A percentile compares a stretch with the other conserved stretches of the same genome.
Conservation (phyloP, 2,113 vertebrate species). For the Chaetorhynchus papuensis region DNA sequence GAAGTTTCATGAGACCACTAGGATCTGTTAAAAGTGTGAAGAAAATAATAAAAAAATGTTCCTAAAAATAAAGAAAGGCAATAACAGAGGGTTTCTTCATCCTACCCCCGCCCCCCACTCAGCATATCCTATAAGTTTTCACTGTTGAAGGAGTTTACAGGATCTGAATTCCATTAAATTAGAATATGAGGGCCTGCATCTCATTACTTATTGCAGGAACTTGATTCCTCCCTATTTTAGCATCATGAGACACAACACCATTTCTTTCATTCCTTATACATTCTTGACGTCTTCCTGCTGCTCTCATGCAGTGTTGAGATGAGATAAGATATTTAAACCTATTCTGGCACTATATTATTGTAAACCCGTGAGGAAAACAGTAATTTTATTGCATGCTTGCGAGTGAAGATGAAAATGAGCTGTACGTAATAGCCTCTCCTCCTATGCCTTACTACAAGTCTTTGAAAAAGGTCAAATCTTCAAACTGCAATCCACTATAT, state of each 20-base stretch:
- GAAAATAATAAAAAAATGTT: not conserved
- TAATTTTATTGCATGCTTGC: not conserved
- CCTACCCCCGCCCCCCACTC: too few species aligned
- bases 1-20: not conserved
- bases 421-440: not conserved
- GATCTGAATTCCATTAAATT: not conserved
- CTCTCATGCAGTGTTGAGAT: not conserved
- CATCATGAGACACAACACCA: not conserved
- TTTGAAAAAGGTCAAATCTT: not conserved
- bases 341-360: not conserved
- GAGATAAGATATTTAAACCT: not conserved
- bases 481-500: not conserved
- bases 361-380: not conserved
- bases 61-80: not conserved
- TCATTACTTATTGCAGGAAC: not conserved
- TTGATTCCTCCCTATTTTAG: not conserved
- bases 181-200: not conserved
- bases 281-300: not conserved
- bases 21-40: not conserved
- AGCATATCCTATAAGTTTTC: not conserved
- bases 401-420: not conserved
- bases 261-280: not conserved
- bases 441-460: not conserved
- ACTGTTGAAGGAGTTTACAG: not conserved
- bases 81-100: not conserved